Percentiles rank a stretch among this genome's conserved stretches.
Conservation (phyloP, 2,797 vertebrate species). For the Pseudochromis fuscus region DNA sequence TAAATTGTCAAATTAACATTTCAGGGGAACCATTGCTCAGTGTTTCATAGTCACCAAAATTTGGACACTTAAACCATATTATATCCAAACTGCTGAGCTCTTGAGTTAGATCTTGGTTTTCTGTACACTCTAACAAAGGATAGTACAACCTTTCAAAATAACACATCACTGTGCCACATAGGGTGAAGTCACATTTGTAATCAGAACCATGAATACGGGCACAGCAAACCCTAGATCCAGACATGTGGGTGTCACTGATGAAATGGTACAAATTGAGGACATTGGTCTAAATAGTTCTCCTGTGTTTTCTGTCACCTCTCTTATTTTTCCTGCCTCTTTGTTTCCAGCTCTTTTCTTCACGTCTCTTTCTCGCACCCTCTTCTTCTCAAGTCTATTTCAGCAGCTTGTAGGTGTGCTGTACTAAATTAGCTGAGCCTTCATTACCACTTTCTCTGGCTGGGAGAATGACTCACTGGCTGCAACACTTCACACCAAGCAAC, state of each 20-base stretch:
- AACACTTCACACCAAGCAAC: slow-evolving; percentile 46
- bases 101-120: too few relatives aligned
- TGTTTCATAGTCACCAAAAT: not conserved
- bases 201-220: too few relatives aligned
- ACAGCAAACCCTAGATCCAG: too few relatives aligned
- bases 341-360: slow-evolving; percentile 6
- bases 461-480: slow-evolving; percentile 71
- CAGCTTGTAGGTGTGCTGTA: slow-evolving; percentile 63
- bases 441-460: slow-evolving; percentile 55
- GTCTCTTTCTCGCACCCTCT: slow-evolving; percentile 22
- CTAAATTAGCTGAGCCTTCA: slow-evolving; percentile 65
- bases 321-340: not conserved
- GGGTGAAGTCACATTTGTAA: not conserved
- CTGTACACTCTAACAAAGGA: too few relatives aligned
- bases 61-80: not conserved
- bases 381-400: slow-evolving; percentile 66
- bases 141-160: not conserved
- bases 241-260: slow-evolving; percentile 7
- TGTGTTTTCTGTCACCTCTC: not conserved
- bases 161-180: not conserved
- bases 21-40: slow-evolving; percentile 2
- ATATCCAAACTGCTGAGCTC: too few relatives aligned
- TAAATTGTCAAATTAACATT: slow-evolving; percentile 27
- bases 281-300: not conserved
- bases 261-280: not conserved